Conservation (phyloP, 2,113 vertebrate genomes). For the Macaca mulatta region DNA sequence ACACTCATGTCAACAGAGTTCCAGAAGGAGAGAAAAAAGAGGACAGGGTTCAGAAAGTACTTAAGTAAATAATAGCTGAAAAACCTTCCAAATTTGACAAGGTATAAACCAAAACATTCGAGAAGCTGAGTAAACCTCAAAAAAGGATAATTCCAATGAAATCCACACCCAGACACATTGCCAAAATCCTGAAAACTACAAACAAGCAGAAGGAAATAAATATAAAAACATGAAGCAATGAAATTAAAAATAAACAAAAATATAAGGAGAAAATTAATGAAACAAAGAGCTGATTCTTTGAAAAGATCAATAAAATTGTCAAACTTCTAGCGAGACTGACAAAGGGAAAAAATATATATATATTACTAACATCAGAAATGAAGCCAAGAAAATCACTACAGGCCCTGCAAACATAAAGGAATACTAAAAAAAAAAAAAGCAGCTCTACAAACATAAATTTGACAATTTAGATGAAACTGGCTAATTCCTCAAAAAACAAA, state of each 20-base stretch:
- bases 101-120: not conserved
- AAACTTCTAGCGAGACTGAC: not conserved
- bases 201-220: not conserved
- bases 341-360: not conserved
- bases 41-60: too few species aligned
- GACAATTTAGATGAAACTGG: not conserved
- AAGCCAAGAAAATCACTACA: not conserved
- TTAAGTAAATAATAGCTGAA: not conserved
- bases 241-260: not conserved
- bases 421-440: not conserved
- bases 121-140: not conserved
- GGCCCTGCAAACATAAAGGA: not conserved
- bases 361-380: not conserved
- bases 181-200: not conserved
- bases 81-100: not conserved
- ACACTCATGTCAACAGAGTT: not conserved
- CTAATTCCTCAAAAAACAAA: not conserved
- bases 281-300: not conserved
- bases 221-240: not conserved
- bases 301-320: not conserved
- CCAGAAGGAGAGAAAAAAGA: not conserved
- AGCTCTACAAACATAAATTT: not conserved
- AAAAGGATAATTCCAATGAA: not conserved
- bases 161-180: not conserved
- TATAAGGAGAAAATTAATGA: not conserved